These are phyloP conservation scores for Leptinotarsa texana DNA, from an alignment of 1,140 invertebrate species.

Conservation along the genomic window DNA sequence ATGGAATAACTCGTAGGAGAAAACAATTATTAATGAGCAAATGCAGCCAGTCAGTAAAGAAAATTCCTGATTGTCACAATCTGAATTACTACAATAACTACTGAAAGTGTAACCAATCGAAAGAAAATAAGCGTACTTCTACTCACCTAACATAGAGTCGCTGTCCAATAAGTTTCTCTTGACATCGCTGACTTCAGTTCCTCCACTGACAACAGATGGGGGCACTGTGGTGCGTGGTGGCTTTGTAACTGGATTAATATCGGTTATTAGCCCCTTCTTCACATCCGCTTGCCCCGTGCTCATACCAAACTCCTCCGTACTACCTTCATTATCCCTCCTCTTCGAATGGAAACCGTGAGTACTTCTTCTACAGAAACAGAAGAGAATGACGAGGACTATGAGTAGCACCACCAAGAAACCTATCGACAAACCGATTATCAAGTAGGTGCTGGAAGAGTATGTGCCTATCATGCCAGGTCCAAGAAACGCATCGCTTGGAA, in stretches of 20 bases:
- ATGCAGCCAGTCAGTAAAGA: no score
- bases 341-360: slow-evolving; percentile 53
- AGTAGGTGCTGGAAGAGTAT: slow-evolving; percentile 37
- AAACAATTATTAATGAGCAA: no score
- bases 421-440: slow-evolving; percentile 58
- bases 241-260: slow-evolving; percentile 80
- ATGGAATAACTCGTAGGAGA: no score
- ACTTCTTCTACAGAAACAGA: slow-evolving; percentile 69
- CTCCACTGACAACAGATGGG: slow-evolving; percentile 67
- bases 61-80: no score
- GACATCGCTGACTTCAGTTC: slow-evolving; percentile 77
- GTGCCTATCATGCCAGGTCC: slow-evolving; percentile 57
- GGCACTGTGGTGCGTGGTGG: slow-evolving; percentile 72
- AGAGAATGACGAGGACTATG: slow-evolving; percentile 66
- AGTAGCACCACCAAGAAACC: slow-evolving; percentile 61
- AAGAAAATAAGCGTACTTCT: no score
- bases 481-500: slow-evolving; percentile 56
- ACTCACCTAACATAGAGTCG: slow-evolving; percentile 52
- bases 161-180: slow-evolving; percentile 77
- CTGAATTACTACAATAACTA: no score
- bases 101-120: no score
- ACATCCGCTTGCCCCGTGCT: slow-evolving; percentile 69
- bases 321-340: slow-evolving; percentile 57
- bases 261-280: slow-evolving; percentile 78
- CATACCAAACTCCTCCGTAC: slow-evolving; percentile 64